Base-by-base conservation (phyloP, 2,797 vertebrate species). In the Petrocephalus schoutedeni region DNA sequence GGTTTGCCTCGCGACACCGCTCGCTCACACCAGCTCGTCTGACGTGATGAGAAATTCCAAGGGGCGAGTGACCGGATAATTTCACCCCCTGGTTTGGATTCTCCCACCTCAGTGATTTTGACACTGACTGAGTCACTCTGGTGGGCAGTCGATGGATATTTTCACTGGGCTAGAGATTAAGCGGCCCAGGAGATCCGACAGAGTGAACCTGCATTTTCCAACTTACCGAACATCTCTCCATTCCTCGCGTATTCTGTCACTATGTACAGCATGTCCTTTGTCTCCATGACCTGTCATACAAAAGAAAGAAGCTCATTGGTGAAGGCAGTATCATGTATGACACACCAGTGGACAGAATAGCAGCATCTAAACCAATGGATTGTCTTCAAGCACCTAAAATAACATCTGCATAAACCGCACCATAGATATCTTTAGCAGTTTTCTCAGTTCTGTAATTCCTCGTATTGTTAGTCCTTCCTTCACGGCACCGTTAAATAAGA, bases 261-360 rank as follows among this genome's bases (percentile, higher is more conserved):
- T 14, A 99, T 98, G 90, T 99, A 99, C 92, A 99, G 96, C 98
- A 99, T 99, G 91, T 99, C 98, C 95, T 98, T 98, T 87, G 98
- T 99, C 95, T 99, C 98, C 98, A 99, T 99, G 91, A 99, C 98
- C 98, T 99, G 89, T 54, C 92, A 91, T 2, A 74, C 0, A 32
- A 12, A 87, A 49, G 59, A 71, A 80, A 74, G 51, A 41, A 53
- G 54, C 19, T 41, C 8, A 51, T 85, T 84, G 49, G 74, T 80
- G 41, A 45, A 49, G 41, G 19, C 19, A 45, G 6, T 80, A 49
- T 80, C 8, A 49, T 16, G 19, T 80, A 49, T 45, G 74, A n/a
- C 36, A 80, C 41, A 77, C 71, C 6, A 80, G 74, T 6, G 41
- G 36, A n/a, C 19, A 49, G 74, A 45, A 49, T 4, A 49, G 19